These are phyloP conservation scores for Sturnira hondurensis DNA, from an alignment of 2,113 vertebrate species.

Conservation along the genomic window DNA sequence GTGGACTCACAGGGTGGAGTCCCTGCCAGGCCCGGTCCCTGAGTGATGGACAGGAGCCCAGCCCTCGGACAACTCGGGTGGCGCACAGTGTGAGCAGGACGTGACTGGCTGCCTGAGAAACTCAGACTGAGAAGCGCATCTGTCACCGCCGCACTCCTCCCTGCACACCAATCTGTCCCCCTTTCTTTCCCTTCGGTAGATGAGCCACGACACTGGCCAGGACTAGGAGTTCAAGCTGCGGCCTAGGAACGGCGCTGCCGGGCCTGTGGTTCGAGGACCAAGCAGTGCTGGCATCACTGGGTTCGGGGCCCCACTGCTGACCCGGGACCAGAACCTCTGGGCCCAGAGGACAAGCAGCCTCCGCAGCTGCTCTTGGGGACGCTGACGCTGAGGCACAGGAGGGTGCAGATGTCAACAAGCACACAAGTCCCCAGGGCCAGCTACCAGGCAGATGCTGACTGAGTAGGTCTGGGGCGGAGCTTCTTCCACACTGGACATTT, in stretches of 20 bases:
- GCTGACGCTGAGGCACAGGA: rapidly evolving
- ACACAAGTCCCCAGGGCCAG: too few species aligned
- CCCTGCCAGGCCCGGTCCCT: neutral
- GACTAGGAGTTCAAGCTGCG: neutral
- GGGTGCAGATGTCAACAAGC: rapidly evolving
- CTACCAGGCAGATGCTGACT: neutral
- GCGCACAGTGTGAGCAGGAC: neutral
- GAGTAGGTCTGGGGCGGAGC: neutral
- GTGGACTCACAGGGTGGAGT: neutral
- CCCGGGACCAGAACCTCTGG: neutral
- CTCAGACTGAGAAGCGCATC: too few species aligned
- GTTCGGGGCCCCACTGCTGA: neutral
- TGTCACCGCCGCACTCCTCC: neutral
- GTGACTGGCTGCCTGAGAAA: neutral
- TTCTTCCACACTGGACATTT: neutral
- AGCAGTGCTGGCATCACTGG: neutral
- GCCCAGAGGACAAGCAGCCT: neutral
- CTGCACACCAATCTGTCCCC: neutral
- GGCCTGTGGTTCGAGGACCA: rapidly evolving
- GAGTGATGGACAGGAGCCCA: neutral
- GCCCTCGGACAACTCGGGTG: neutral
- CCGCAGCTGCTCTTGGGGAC: neutral
- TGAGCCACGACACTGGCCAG: neutral
- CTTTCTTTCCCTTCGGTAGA: neutral
- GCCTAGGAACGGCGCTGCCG: neutral